Conservation (phyloP, 2,888 invertebrate genomes). For the Helicoverpa assulta region DNA sequence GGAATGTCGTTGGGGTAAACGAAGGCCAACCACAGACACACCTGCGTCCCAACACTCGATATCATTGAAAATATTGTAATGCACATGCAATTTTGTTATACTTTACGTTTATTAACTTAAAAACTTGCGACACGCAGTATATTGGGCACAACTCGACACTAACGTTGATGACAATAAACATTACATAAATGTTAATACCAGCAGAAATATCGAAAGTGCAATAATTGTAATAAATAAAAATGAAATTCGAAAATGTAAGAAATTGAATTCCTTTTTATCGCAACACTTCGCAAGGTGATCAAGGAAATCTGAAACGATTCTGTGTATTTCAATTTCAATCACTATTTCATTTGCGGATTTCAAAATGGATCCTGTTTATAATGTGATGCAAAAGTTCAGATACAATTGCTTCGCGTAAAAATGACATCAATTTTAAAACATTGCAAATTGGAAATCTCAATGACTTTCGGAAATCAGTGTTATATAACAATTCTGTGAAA, state of each 20-base stretch:
- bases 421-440: not conserved
- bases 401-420: slow-evolving; percentile 3
- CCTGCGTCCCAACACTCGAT: slow-evolving; percentile 46
- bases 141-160: slow-evolving; percentile 18
- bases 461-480: too few species aligned
- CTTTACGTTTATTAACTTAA: slow-evolving; percentile 40
- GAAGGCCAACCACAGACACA: slow-evolving; percentile 63
- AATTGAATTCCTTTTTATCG: slow-evolving; percentile 45
- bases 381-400: not conserved
- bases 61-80: slow-evolving; percentile 55
- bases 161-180: slow-evolving; percentile 14
- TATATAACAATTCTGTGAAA: too few species aligned
- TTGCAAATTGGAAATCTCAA: too few species aligned
- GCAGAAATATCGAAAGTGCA: slow-evolving; percentile 33
- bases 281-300: slow-evolving; percentile 36
- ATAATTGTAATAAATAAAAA: slow-evolving; percentile 33
- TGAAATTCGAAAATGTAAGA: slow-evolving; percentile 27
- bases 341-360: slow-evolving; percentile 25
- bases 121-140: slow-evolving; percentile 18
- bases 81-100: slow-evolving; percentile 52
- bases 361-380: slow-evolving; percentile 12
- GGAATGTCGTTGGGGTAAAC: slow-evolving; percentile 69
- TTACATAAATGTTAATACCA: slow-evolving; percentile 23
- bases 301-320: slow-evolving; percentile 47
- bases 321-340: slow-evolving; percentile 33